These are phyloP conservation scores for Symphodus melops DNA, from an alignment of 2,113 vertebrate genomes.

Conservation along the genomic window DNA sequence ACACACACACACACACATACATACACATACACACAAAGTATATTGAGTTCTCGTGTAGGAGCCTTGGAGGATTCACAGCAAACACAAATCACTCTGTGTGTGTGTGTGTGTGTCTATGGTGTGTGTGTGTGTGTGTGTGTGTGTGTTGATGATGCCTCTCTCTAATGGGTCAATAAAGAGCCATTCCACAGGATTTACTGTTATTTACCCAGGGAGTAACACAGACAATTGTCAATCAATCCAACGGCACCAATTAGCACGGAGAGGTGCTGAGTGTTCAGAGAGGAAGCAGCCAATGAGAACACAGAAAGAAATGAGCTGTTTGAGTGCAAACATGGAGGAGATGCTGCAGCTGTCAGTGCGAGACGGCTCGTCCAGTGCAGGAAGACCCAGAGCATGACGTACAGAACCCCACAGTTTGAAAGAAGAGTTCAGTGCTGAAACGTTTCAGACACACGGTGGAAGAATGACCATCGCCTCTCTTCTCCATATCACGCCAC, in stretches of 20 bases:
- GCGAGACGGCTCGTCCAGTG: too few species aligned
- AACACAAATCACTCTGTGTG: conserved; percentile 34
- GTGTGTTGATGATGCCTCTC: conserved; percentile 21
- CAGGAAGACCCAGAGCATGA: too few species aligned
- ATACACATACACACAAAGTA: conserved; percentile 5
- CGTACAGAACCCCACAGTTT: too few species aligned
- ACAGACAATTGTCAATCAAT: conserved; percentile 65
- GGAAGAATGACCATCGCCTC: too few species aligned
- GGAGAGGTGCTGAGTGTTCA: conserved; percentile 36
- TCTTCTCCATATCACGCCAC: too few species aligned
- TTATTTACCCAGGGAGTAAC: conserved; percentile 54
- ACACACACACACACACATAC: neutral
- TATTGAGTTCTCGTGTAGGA: conserved; percentile 58
- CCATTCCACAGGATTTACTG: conserved; percentile 55
- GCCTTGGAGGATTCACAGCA: conserved; percentile 34
- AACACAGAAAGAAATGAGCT: neutral
- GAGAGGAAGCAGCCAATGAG: neutral
- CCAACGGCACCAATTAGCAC: conserved; percentile 51
- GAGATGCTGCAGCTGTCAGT: neutral
- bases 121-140: neutral
- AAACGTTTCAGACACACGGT: too few species aligned
- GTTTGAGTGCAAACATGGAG: neutral
- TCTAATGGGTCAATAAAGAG: conserved; percentile 64
- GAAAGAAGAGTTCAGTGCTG: too few species aligned
- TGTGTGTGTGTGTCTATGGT: neutral